Conservation (phyloP, 2,797 vertebrate species). For the Sarcoramphus papa region DNA sequence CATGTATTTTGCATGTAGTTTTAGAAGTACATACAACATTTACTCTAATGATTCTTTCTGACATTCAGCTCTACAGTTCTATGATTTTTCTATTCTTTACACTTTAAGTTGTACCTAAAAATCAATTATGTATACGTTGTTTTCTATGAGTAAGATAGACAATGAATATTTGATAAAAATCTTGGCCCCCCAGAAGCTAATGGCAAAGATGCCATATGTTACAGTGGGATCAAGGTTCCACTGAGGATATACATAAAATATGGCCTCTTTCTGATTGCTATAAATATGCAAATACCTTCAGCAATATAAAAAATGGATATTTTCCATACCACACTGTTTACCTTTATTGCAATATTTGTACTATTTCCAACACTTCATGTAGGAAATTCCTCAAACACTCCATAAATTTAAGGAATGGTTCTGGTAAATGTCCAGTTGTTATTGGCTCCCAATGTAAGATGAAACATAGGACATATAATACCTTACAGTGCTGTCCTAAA, state of each 20-base stretch:
- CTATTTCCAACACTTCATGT: background rate
- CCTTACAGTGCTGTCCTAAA: background rate
- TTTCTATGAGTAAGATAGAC: background rate
- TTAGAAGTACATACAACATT: background rate
- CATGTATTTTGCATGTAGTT: background rate
- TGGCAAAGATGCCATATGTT: background rate
- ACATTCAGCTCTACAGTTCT: background rate
- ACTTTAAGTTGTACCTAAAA: background rate
- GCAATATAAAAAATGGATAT: background rate
- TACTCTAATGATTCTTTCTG: background rate
- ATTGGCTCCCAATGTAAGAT: background rate
- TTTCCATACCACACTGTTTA: conserved; percentile 2
- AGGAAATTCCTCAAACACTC: conserved; percentile 1
- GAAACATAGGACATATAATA: background rate
- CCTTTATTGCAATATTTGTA: background rate
- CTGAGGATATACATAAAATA: background rate
- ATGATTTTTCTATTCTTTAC: background rate
- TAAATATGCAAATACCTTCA: background rate
- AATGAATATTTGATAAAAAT: background rate
- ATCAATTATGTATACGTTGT: background rate
- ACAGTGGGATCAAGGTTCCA: background rate
- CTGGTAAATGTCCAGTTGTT: background rate
- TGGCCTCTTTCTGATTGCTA: background rate
- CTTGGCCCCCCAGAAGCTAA: background rate
- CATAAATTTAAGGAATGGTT: conserved; percentile 19